Conservation (phyloP, 2,888 invertebrate genomes). For the Embidobia sp. region DNA sequence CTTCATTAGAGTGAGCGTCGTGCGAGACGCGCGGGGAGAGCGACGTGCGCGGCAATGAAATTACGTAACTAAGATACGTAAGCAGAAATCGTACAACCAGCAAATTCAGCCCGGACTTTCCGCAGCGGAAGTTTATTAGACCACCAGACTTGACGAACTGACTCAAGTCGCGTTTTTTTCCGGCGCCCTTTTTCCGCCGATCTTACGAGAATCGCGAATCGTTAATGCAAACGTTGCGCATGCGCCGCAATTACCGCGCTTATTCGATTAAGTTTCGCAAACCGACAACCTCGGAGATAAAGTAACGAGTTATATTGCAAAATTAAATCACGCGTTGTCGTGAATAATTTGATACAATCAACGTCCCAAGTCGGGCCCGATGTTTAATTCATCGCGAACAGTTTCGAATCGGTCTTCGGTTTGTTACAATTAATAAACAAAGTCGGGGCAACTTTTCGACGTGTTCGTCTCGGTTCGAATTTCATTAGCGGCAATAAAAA, state of each 20-base stretch:
- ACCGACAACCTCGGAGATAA: slow-evolving; percentile 53
- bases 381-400: slow-evolving; percentile 48
- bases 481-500: too few species aligned
- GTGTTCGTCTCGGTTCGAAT: too few species aligned
- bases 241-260: slow-evolving; percentile 31
- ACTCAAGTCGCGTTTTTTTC: slow-evolving; percentile 24
- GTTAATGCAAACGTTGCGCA: slow-evolving; percentile 54
- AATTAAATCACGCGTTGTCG: slow-evolving; percentile 59
- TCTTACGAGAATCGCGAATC: slow-evolving; percentile 50
- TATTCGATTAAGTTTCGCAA: slow-evolving; percentile 55
- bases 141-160: slow-evolving; percentile 63
- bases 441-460: too few species aligned
- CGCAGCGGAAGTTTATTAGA: slow-evolving; percentile 63
- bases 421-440: slow-evolving; percentile 30
- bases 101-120: slow-evolving; percentile 65
- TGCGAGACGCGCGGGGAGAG: slow-evolving; percentile 39
- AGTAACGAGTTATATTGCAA: slow-evolving; percentile 52
- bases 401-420: slow-evolving; percentile 31
- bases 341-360: slow-evolving; percentile 61
- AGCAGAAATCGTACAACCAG: slow-evolving; percentile 73
- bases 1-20: slow-evolving; percentile 73
- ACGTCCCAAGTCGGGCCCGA: slow-evolving; percentile 15
- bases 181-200: slow-evolving; percentile 29
- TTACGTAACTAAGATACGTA: slow-evolving; percentile 74
- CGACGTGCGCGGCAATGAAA: slow-evolving; percentile 68